Evolutionary conservation across 2,888 invertebrate species (phyloP).

Genomic region (Antheraea yamamai): DNA sequence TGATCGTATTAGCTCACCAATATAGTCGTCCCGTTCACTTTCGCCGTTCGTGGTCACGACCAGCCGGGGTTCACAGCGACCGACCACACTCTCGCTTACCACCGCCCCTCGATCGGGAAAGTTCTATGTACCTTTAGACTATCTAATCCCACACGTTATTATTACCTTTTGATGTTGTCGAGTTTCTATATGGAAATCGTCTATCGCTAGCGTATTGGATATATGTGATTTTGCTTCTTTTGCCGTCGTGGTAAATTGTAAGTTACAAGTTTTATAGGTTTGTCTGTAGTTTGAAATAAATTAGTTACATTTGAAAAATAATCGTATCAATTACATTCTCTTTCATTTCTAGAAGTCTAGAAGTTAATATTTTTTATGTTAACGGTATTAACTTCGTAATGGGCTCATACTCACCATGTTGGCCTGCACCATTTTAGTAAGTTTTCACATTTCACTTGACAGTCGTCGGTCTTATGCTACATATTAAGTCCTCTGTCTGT

Average conservation of each 20-base stretch:
- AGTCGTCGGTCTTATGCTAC: neutral
- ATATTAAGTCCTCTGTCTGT: no score
- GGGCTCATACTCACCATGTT: neutral
- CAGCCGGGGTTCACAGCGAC: slow-evolving; percentile 51
- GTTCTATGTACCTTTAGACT: neutral
- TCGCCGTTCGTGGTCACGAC: slow-evolving; percentile 55
- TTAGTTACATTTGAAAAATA: neutral
- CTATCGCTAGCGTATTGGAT: neutral
- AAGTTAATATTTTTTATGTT: no score
- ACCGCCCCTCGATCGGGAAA: slow-evolving; percentile 34
- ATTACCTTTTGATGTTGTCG: neutral
- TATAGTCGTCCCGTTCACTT: slow-evolving; percentile 51
- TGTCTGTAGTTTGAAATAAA: neutral
- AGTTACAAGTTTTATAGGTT: neutral
- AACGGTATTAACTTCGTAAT: neutral
- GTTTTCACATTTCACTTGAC: neutral
- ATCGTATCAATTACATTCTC: neutral
- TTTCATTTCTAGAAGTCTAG: no score
- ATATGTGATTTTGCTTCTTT: neutral
- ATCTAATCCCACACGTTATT: neutral
- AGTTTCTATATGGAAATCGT: neutral
- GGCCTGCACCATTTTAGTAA: neutral
- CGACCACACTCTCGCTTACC: slow-evolving; percentile 40
- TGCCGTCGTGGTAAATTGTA: neutral
- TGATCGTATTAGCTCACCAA: slow-evolving; percentile 47